phyloP scores from a whole-genome alignment of 2,797 vertebrate species.

The Enteromius argenteus region DNA sequence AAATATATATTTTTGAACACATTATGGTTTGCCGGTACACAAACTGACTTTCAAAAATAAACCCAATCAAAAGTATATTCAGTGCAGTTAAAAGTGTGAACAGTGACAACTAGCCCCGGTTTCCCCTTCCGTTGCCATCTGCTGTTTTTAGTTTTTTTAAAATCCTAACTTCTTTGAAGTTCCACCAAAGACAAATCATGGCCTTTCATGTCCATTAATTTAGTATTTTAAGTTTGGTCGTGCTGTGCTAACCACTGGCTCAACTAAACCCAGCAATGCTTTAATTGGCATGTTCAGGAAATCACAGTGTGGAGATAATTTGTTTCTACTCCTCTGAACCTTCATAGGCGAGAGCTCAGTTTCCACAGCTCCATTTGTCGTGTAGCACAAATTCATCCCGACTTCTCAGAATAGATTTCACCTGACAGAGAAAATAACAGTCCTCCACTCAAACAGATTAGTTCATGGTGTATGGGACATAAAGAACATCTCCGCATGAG shows the following conservation, averaged over 20 bases:
- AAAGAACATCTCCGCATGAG: constrained; percentile 27
- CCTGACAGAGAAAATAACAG: constrained; percentile 54
- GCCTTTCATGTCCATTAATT: constrained; percentile 59
- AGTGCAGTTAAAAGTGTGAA: neutral
- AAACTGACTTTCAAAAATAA: neutral
- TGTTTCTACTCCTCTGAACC: constrained; percentile 52
- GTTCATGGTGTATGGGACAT: constrained; percentile 27
- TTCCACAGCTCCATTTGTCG: constrained; percentile 19
- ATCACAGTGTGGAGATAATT: constrained; percentile 61
- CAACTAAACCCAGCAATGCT: constrained; percentile 52
- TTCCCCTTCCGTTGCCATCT: neutral
- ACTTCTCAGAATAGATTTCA: constrained; percentile 53
- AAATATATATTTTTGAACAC: neutral
- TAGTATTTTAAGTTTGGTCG: constrained; percentile 44
- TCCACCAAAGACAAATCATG: constrained; percentile 46
- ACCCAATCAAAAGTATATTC: neutral
- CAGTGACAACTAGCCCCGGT: neutral
- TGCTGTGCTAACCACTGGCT: constrained; percentile 49
- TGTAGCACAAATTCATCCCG: constrained; percentile 47
- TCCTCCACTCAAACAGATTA: constrained; percentile 12
- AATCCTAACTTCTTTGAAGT: constrained; percentile 1
- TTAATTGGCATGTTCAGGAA: constrained; percentile 60
- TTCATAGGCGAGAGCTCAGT: neutral
- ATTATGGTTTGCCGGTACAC: neutral
- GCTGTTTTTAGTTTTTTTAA: neutral